Percentiles rank a stretch among this genome's conserved stretches.
Conservation (phyloP, 2,888 invertebrate species). For the Acleris literana region DNA sequence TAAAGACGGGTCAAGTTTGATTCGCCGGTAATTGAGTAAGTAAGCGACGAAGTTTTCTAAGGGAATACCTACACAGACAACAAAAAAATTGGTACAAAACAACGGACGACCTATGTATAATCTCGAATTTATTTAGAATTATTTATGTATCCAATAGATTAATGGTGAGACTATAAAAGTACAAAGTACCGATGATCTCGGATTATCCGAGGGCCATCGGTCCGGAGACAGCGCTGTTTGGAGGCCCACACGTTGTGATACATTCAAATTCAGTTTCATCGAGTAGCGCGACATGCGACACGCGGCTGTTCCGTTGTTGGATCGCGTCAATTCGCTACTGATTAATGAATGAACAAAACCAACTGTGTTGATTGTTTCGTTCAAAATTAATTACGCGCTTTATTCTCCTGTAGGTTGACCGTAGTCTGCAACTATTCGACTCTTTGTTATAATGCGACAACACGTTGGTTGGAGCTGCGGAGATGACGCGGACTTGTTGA, state of each 20-base stretch:
- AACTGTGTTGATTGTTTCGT: slow-evolving; percentile 51
- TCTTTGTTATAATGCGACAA: slow-evolving; percentile 32
- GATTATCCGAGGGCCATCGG: slow-evolving; percentile 1
- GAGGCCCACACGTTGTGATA: slow-evolving; percentile 5
- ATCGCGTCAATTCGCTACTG: slow-evolving; percentile 24
- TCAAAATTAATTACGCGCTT: slow-evolving; percentile 49
- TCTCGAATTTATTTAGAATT: slow-evolving; percentile 62
- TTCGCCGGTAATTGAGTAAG: no score
- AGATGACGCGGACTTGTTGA: slow-evolving; percentile 14
- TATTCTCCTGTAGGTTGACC: slow-evolving; percentile 42
- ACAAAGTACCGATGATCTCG: slow-evolving; percentile 48
- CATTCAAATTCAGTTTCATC: slow-evolving; percentile 8
- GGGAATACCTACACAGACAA: not conserved
- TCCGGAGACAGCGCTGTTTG: slow-evolving; percentile 1
- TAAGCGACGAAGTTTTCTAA: no score
- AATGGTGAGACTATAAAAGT: slow-evolving; percentile 61
- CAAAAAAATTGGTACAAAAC: slow-evolving; percentile 45
- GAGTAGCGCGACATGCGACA: slow-evolving; percentile 15
- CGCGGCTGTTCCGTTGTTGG: slow-evolving; percentile 14
- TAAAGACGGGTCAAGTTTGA: no score
- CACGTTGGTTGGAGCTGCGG: slow-evolving; percentile 26
- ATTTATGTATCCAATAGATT: slow-evolving; percentile 65
- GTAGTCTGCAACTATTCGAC: slow-evolving; percentile 34
- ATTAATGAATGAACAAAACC: slow-evolving; percentile 44
- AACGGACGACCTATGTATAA: slow-evolving; percentile 45